phyloP scores from a whole-genome alignment of 2,113 vertebrate species.

The Saiga tatarica region DNA sequence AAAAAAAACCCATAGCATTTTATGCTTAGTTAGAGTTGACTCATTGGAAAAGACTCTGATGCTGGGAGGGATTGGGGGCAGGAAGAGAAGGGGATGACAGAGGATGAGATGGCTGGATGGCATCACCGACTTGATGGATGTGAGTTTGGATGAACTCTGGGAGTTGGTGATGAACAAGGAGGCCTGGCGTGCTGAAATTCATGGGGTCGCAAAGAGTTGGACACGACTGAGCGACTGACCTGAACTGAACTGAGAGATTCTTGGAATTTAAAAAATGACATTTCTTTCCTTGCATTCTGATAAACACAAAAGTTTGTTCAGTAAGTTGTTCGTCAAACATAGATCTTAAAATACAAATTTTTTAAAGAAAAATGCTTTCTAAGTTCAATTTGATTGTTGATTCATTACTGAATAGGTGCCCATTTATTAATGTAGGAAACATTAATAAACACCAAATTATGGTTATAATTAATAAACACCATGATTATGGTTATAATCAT shows the following conservation, averaged over 20 bases:
- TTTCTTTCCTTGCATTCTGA: not conserved
- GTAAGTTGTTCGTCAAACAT: not conserved
- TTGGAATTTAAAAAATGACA: slow-evolving; percentile 4
- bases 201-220: too few relatives aligned
- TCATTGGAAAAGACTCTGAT: too few relatives aligned
- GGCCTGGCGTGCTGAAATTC: too few relatives aligned
- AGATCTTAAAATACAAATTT: not conserved
- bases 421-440: not conserved
- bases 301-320: not conserved
- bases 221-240: too few relatives aligned
- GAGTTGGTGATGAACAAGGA: too few relatives aligned
- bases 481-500: too few relatives aligned
- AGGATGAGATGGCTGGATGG: too few relatives aligned
- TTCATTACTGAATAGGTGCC: not conserved
- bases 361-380: not conserved
- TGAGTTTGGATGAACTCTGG: too few relatives aligned
- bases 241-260: not conserved
- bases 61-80: too few relatives aligned
- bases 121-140: too few relatives aligned
- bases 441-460: not conserved
- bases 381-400: not conserved
- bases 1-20: not conserved
- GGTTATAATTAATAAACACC: not conserved
- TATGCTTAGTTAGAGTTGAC: not conserved
- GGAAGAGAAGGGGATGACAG: too few relatives aligned